Base-by-base conservation (phyloP, 2,797 vertebrate genomes). In the Pristis pectinata region DNA sequence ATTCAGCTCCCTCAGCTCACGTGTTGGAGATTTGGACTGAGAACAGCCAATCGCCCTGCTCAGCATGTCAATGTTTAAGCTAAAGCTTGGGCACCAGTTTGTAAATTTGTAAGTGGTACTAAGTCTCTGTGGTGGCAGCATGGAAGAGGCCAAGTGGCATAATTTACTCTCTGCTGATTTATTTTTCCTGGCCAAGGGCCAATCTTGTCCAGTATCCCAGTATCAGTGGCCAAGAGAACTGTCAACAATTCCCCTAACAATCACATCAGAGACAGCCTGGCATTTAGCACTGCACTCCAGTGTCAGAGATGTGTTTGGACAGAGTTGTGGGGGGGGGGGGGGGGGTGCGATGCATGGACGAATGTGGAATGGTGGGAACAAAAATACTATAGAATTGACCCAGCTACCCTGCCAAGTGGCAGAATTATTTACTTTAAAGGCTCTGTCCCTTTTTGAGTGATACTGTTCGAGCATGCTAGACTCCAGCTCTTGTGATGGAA, bases 71-170 rank as follows among this genome's bases (percentile, higher is more conserved):
- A 41, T 6, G 41, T 49, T 24, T 49, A 22, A 85, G 44, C 22
- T 49, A 13, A 9, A 56, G 0, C 7, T 44, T 24, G 27, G 27
- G 44, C 7, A 27, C 80, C 79, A 41, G n/a, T n/a, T n/a, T n/a
- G n/a, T n/a, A n/a, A n/a, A 19, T 10, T n/a, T 2, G 77, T 15
- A 37, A 41, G 24, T 82, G 80, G 44, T 83, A 49, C 80, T 0
- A 41, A 49, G 41, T 53, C 44, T 49, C 24, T 7, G 3, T 24
- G 27, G 82, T 24, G 34, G 34, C 34, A 34, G 74, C 1, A 0
- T 19, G 30, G 2, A 30, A 3, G 1, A 53, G 53, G 0, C 2
- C 22, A 3, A 59, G 13, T 24, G 9, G 0, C 22, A 6, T 24
- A 13, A 0, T 27, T 49, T 10, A 30, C 3, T 83, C 0, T 59